Evolutionary conservation across 1,140 invertebrate genomes (phyloP).

Genomic region (Heliconius nattereri): DNA sequence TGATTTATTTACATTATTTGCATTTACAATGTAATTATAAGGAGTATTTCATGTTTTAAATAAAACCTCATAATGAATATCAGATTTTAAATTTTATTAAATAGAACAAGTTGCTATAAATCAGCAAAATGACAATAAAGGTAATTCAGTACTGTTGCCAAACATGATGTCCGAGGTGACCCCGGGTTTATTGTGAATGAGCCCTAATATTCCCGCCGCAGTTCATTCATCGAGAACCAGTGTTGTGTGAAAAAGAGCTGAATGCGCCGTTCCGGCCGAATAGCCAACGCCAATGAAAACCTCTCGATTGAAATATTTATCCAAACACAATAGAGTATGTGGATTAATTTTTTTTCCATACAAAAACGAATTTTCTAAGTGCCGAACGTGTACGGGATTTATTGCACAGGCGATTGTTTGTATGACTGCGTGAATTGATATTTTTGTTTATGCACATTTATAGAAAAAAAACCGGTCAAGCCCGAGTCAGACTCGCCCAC

Average conservation of each 20-base stretch:
- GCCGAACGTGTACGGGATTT: conserved; percentile 17
- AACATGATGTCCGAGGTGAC: conserved; percentile 25
- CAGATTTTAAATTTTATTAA: too few species aligned
- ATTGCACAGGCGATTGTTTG: conserved; percentile 1
- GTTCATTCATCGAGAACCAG: conserved; percentile 65
- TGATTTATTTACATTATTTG: too few species aligned
- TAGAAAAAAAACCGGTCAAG: background rate
- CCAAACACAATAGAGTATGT: conserved; percentile 68
- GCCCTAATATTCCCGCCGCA: conserved; percentile 64
- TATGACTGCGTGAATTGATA: conserved; percentile 10
- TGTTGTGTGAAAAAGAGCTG: conserved; percentile 68
- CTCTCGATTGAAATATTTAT: conserved; percentile 74
- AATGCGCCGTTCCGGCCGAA: conserved; percentile 63
- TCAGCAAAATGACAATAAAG: background rate
- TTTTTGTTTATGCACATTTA: background rate
- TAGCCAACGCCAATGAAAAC: conserved; percentile 64
- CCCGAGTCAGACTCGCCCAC: too few species aligned
- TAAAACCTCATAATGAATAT: too few species aligned
- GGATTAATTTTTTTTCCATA: conserved; percentile 48
- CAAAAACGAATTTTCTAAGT: conserved; percentile 25
- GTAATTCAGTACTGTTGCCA: conserved; percentile 14
- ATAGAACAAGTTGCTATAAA: background rate
- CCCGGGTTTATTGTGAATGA: conserved; percentile 44
- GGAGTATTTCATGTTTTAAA: too few species aligned
- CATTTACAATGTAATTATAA: too few species aligned